Evolutionary conservation across 2,113 vertebrate genomes (phyloP).

Genomic region (Penelope pileata): DNA sequence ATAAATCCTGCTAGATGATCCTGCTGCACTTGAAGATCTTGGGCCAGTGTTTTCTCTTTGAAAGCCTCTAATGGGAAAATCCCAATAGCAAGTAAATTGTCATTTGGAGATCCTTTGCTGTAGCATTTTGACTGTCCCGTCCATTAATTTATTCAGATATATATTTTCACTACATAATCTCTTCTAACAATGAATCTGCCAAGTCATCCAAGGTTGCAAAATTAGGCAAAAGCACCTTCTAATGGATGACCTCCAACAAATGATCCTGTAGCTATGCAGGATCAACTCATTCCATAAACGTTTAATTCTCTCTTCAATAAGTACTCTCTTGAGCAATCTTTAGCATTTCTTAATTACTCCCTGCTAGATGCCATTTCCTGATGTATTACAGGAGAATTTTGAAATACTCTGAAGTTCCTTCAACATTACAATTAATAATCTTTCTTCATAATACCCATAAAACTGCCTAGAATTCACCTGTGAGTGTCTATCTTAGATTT

Average conservation of each 20-base stretch:
- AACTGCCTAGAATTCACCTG: background rate
- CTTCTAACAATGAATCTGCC: background rate
- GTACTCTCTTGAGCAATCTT: background rate
- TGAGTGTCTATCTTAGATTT: background rate
- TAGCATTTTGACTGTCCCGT: background rate
- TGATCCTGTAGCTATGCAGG: background rate
- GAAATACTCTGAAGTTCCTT: background rate
- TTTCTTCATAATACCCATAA: background rate
- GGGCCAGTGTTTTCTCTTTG: background rate
- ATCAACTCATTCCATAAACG: background rate
- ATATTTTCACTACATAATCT: background rate
- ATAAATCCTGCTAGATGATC: background rate
- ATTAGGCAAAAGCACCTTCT: background rate
- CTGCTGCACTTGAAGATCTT: background rate
- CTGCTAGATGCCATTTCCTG: background rate
- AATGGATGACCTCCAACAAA: background rate
- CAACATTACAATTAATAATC: background rate
- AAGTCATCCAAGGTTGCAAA: background rate
- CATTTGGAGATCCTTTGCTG: background rate
- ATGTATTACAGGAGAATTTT: background rate
- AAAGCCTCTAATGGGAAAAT: background rate
- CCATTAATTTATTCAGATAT: background rate
- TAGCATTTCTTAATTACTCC: background rate
- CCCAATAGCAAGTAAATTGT: background rate
- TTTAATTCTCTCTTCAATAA: slow-evolving; percentile 17